Evolutionary conservation across 2,797 vertebrate genomes (phyloP).

Genomic region (Leptodactylus fallax): DNA sequence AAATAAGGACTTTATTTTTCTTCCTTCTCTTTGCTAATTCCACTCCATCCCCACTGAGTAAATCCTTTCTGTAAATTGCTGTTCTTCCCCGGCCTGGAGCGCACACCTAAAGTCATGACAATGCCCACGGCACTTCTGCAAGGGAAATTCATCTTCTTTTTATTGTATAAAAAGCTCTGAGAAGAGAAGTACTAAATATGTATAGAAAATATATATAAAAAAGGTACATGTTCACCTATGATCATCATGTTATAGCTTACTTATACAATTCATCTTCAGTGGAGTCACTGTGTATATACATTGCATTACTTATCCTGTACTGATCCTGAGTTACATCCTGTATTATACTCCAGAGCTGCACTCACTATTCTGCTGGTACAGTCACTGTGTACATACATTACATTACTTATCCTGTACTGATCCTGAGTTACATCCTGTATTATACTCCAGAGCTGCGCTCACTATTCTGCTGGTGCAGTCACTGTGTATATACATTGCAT

Average conservation of each 20-base stretch:
- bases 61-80: background rate
- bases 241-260: background rate
- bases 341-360: too few species aligned
- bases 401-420: too few species aligned
- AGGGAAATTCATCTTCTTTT: conserved; percentile 62
- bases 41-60: background rate
- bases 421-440: too few species aligned
- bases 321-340: too few species aligned
- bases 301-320: background rate
- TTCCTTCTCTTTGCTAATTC: conserved; percentile 74
- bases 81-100: conserved; percentile 36
- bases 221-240: background rate
- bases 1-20: conserved; percentile 58
- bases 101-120: conserved; percentile 64
- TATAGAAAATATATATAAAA: conserved; percentile 33
- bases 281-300: background rate
- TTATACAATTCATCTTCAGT: background rate
- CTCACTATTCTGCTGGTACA: too few species aligned
- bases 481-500: too few species aligned
- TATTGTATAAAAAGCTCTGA: conserved; percentile 55
- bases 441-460: too few species aligned
- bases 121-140: conserved; percentile 59
- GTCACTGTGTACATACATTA: too few species aligned
- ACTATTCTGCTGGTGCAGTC: too few species aligned
- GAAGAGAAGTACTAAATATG: conserved; percentile 62